Percentiles rank a stretch among this genome's conserved stretches.
Evolutionary conservation across 92 coral and sea anemone genomes (phyloP).

Genomic region (Heliopora coerulea): DNA sequence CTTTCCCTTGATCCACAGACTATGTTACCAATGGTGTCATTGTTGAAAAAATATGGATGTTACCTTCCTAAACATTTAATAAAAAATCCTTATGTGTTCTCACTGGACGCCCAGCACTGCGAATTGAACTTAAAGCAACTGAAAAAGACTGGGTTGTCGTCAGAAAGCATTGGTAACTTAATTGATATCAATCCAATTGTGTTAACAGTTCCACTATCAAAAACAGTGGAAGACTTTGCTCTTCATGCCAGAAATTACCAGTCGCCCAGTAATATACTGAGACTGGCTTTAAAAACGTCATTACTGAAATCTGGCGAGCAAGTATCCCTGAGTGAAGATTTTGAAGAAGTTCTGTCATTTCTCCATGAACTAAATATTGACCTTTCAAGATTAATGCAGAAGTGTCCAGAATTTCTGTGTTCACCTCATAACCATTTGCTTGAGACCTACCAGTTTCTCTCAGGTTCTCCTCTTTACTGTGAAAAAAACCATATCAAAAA

Average conservation of each 20-base stretch:
- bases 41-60: conserved; percentile 70
- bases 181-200: conserved; percentile 68
- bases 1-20: conserved; percentile 56
- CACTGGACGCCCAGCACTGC: conserved; percentile 52
- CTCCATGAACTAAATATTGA: conserved; percentile 79
- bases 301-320: conserved; percentile 68
- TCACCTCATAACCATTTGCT: conserved; percentile 53
- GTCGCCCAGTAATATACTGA: conserved; percentile 11
- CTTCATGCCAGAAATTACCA: conserved; percentile 38
- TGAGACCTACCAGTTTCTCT: conserved; percentile 71
- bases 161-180: conserved; percentile 68
- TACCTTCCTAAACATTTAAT: conserved; percentile 66
- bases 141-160: conserved; percentile 55
- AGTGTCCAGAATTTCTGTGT: conserved; percentile 70
- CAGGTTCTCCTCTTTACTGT: conserved; percentile 75
- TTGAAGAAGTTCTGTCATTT: conserved; percentile 64
- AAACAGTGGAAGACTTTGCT: conserved; percentile 50
- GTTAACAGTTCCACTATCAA: conserved; percentile 68
- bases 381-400: conserved; percentile 68
- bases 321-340: conserved; percentile 65
- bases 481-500: conserved; percentile 79
- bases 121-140: conserved; percentile 65
- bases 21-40: conserved; percentile 58
- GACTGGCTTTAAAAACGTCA: conserved; percentile 43
- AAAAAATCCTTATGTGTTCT: conserved; percentile 80